Evolutionary conservation across 1,140 invertebrate species (phyloP).

Genomic region (Drosophila insularis): DNA sequence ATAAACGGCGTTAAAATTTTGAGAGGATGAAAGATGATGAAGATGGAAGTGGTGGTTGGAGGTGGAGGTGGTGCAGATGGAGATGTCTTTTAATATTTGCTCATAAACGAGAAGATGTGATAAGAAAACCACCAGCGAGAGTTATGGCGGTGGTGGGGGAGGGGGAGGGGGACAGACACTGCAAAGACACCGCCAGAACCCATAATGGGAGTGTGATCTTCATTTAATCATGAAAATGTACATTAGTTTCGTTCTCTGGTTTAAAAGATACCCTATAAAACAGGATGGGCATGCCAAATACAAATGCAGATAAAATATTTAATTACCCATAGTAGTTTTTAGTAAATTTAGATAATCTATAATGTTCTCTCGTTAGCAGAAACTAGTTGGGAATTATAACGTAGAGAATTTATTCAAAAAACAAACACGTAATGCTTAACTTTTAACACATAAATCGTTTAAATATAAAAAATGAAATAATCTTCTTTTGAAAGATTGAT

Average conservation of each 20-base stretch:
- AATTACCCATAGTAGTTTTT: too few species aligned
- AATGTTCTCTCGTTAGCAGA: too few species aligned
- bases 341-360: too few species aligned
- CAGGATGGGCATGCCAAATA: background rate
- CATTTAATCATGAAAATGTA: background rate
- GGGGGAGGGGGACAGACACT: background rate
- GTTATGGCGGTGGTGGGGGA: too few species aligned
- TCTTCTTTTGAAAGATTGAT: too few species aligned
- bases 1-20: conserved; percentile 25
- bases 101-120: conserved; percentile 53
- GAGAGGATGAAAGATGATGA: background rate
- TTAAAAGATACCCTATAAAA: background rate
- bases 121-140: conserved; percentile 22
- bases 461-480: too few species aligned
- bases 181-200: background rate
- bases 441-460: too few species aligned
- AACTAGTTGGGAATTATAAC: too few species aligned
- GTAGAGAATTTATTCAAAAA: too few species aligned
- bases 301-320: too few species aligned
- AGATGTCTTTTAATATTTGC: conserved; percentile 65
- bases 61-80: conserved; percentile 9
- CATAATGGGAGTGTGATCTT: background rate
- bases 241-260: background rate
- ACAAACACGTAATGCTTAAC: too few species aligned
- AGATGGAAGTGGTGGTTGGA: background rate